These are phyloP conservation scores for Ormyrus thymus DNA, from an alignment of 2,888 invertebrate species.

Conservation along the genomic window DNA sequence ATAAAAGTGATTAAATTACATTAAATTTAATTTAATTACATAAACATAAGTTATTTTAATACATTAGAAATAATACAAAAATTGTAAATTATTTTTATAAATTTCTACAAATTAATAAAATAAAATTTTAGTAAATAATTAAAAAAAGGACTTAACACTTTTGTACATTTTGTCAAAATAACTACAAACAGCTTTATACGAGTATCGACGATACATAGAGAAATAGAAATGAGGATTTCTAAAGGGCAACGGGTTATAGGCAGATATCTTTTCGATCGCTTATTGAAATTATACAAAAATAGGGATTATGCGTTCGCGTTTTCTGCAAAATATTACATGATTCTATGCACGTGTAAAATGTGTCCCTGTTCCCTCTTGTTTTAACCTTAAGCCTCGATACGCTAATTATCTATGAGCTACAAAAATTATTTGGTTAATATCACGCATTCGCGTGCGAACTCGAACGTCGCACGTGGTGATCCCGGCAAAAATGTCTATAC, in stretches of 20 bases:
- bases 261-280: conserved; percentile 44
- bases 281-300: conserved; percentile 55
- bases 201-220: conserved; percentile 7
- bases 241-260: conserved; percentile 27
- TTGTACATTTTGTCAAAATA: conserved; percentile 46
- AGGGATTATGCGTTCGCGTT: conserved; percentile 51
- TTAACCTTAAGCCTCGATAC: conserved; percentile 50
- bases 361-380: conserved; percentile 47
- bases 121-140: too few species aligned
- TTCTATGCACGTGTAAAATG: conserved; percentile 51
- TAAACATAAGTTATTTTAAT: too few species aligned
- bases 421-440: conserved; percentile 57
- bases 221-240: conserved; percentile 33
- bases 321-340: conserved; percentile 53
- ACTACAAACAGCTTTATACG: conserved; percentile 27
- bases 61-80: too few species aligned
- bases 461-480: conserved; percentile 41
- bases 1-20: background rate
- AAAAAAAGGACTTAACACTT: background rate
- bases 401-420: conserved; percentile 53
- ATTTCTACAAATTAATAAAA: too few species aligned
- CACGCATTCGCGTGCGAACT: conserved; percentile 47
- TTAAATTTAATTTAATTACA: too few species aligned
- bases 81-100: too few species aligned
- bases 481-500: conserved; percentile 27